Evolutionary conservation across 1,140 invertebrate genomes (phyloP).

Genomic region (Hypsibius dujardini): DNA sequence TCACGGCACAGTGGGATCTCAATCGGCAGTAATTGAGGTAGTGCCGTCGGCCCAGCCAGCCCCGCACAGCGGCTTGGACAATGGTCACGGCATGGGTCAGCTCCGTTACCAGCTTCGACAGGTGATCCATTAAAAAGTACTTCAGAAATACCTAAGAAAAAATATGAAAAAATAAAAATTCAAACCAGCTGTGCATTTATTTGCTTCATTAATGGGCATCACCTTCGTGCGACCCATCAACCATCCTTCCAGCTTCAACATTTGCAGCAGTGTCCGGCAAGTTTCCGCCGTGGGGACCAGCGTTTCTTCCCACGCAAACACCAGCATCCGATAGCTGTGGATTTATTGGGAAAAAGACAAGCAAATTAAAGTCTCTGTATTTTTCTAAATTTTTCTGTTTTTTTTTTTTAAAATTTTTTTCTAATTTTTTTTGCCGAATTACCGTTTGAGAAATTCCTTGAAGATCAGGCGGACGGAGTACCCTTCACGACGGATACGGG

Average conservation of each 20-base stretch:
- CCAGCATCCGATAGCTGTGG: slow-evolving; percentile 57
- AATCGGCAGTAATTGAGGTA: neutral
- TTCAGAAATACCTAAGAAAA: slow-evolving; percentile 52
- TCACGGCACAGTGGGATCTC: neutral
- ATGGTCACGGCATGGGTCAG: slow-evolving; percentile 48
- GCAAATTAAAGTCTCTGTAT: slow-evolving; percentile 15
- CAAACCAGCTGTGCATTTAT: slow-evolving; percentile 13
- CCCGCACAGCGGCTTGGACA: slow-evolving; percentile 49
- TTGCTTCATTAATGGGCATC: neutral
- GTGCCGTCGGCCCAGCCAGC: slow-evolving; percentile 45
- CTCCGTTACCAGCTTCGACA: slow-evolving; percentile 57
- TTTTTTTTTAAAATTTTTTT: slow-evolving; percentile 16
- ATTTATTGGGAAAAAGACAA: slow-evolving; percentile 20
- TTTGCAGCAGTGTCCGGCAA: slow-evolving; percentile 48
- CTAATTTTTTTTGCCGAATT: slow-evolving; percentile 23
- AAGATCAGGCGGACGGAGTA: slow-evolving; percentile 60
- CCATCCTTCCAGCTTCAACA: slow-evolving; percentile 47
- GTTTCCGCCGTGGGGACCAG: slow-evolving; percentile 50
- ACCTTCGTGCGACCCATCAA: neutral
- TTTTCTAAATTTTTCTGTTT: neutral
- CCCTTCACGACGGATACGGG: slow-evolving; percentile 58
- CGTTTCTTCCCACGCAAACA: slow-evolving; percentile 51
- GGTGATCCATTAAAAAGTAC: slow-evolving; percentile 63
- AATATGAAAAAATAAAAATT: slow-evolving; percentile 13
- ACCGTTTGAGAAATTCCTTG: slow-evolving; percentile 63